Conservation (phyloP, 2,888 invertebrate species). For the Dusona sp. region DNA sequence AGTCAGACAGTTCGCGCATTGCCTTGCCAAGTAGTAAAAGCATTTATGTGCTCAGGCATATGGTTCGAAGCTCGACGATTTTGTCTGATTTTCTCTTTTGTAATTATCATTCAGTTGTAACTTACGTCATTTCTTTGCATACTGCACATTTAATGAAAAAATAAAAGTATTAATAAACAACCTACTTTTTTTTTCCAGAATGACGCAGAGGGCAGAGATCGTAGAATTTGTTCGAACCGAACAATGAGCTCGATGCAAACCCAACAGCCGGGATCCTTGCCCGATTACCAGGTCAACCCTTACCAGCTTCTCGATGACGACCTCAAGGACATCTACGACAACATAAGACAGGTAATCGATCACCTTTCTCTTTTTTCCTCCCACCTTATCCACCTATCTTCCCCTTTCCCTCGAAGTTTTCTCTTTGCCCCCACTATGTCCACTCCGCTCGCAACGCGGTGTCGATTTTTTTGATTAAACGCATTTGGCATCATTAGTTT, state of each 20-base stretch:
- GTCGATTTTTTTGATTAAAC: constrained; percentile 31
- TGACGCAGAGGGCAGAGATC: constrained; percentile 73
- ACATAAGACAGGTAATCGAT: constrained; percentile 92
- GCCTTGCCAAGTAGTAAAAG: constrained; percentile 68
- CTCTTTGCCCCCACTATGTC: constrained; percentile 49
- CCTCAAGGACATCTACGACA: constrained; percentile 93
- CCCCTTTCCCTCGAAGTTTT: constrained; percentile 45
- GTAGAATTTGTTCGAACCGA: constrained; percentile 79
- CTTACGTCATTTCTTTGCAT: not conserved
- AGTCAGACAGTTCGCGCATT: constrained; percentile 53
- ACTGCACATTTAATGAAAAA: not conserved
- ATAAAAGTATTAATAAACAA: not conserved
- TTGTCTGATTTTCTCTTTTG: constrained; percentile 28
- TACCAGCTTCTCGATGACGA: constrained; percentile 95
- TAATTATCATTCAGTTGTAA: not conserved
- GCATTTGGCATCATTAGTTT: not conserved
- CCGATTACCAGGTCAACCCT: constrained; percentile 94
- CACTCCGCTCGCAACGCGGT: constrained; percentile 12
- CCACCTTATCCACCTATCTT: not conserved
- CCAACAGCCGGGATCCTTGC: constrained; percentile 92
- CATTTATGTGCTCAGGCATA: constrained; percentile 60
- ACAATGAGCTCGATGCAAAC: constrained; percentile 91
- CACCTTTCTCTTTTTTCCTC: constrained; percentile 53
- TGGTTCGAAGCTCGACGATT: not conserved
- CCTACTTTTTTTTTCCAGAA: constrained; percentile 70